A percentile compares a stretch with the other conserved stretches of the same genome.
Conservation (phyloP, 2,888 invertebrate genomes). For the Meghimatium bilineatum region DNA sequence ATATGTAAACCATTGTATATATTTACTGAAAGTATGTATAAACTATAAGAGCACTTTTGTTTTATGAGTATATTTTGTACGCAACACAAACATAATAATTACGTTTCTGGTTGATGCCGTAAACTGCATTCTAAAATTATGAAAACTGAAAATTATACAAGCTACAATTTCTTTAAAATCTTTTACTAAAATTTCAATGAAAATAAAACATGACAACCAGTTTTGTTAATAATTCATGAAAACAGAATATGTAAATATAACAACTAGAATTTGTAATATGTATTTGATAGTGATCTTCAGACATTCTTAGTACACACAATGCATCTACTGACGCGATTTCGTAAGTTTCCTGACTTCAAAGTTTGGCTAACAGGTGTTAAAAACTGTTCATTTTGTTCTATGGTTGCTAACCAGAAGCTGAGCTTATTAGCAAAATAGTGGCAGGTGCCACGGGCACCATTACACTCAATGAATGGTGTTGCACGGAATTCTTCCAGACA, state of each 20-base stretch:
- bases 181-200: neutral
- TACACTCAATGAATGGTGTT: constrained; percentile 99
- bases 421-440: constrained; percentile 95
- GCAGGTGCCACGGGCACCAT: constrained; percentile 82
- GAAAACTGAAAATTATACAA: too few species aligned
- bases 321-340: constrained; percentile 91
- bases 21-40: neutral
- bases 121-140: too few species aligned
- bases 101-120: too few species aligned
- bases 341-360: constrained; percentile 89
- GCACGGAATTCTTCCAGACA: constrained; percentile 98
- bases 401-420: constrained; percentile 96
- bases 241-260: neutral
- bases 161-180: neutral
- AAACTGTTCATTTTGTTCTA: constrained; percentile 83
- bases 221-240: neutral
- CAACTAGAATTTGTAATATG: constrained; percentile 24
- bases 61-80: too few species aligned
- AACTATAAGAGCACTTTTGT: too few species aligned
- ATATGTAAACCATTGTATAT: constrained; percentile 14
- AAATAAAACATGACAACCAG: constrained; percentile 14
- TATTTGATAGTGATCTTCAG: constrained; percentile 47
- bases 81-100: too few species aligned
- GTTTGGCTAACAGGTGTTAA: constrained; percentile 89
- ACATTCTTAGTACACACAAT: constrained; percentile 81